These are phyloP conservation scores for Trichonephila clavipes DNA, from an alignment of 1,140 invertebrate species.

Conservation along the genomic window DNA sequence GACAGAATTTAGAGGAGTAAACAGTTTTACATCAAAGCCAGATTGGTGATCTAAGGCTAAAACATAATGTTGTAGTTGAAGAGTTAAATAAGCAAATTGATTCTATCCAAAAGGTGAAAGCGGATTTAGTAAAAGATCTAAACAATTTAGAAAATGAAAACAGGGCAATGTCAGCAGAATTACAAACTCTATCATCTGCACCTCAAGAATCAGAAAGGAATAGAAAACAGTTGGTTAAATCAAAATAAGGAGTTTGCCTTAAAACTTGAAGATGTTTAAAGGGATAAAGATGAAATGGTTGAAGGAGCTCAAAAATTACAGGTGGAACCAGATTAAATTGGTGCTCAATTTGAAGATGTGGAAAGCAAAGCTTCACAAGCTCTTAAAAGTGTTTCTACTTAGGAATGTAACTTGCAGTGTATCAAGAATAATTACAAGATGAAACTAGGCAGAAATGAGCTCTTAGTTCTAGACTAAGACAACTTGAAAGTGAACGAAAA, in stretches of 20 bases:
- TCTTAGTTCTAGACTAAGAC: conserved; percentile 92
- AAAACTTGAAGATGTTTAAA: conserved; percentile 83
- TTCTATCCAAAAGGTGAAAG: conserved; percentile 88
- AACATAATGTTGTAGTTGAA: conserved; percentile 93
- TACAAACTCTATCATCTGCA: conserved; percentile 90
- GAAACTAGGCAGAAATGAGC: conserved; percentile 96
- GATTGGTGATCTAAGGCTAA: conserved; percentile 93
- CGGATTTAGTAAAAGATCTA: conserved; percentile 92
- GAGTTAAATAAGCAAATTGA: conserved; percentile 95
- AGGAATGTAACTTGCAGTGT: conserved; percentile 80
- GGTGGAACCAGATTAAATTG: conserved; percentile 84
- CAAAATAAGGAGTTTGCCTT: conserved; percentile 85
- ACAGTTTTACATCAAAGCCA: conserved; percentile 89
- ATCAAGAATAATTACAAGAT: conserved; percentile 89
- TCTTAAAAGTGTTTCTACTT: conserved; percentile 86
- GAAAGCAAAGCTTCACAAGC: conserved; percentile 89
- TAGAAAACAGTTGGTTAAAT: conserved; percentile 93
- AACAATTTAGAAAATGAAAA: conserved; percentile 94
- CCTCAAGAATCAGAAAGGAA: conserved; percentile 94
- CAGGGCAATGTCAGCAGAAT: conserved; percentile 93
- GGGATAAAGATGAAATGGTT: conserved; percentile 80
- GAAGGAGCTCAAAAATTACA: conserved; percentile 85
- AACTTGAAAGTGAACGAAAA: conserved; percentile 94
- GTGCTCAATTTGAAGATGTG: conserved; percentile 90
- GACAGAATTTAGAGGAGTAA: conserved; percentile 94